Conservation (phyloP, 2,797 vertebrate genomes). For the Muscicapa striata region DNA sequence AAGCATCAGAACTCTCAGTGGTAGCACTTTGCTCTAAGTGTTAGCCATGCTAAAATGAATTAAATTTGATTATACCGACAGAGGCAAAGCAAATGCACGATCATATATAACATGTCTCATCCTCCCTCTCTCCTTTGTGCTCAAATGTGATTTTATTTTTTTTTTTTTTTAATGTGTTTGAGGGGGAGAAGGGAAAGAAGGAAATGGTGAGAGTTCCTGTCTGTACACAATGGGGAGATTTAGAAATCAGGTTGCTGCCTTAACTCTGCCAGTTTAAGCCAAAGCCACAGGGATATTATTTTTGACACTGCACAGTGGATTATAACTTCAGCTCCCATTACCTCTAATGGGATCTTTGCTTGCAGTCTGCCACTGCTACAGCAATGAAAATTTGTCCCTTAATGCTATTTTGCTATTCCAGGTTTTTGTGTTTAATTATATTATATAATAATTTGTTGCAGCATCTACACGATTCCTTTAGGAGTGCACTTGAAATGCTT, state of each 20-base stretch:
- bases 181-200: neutral
- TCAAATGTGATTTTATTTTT: neutral
- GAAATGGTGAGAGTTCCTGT: neutral
- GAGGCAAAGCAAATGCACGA: neutral
- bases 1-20: neutral
- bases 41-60: neutral
- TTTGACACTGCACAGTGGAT: neutral
- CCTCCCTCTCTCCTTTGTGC: neutral
- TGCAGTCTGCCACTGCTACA: conserved; percentile 28
- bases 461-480: neutral
- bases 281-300: conserved; percentile 45
- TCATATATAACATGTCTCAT: neutral
- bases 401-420: conserved; percentile 42
- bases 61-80: neutral
- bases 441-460: conserved; percentile 46
- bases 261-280: conserved; percentile 22
- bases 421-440: conserved; percentile 59
- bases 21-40: neutral
- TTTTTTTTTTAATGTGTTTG: neutral
- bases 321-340: conserved; percentile 53
- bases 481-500: conserved; percentile 7
- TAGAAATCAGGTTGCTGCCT: conserved; percentile 3
- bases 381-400: conserved; percentile 36
- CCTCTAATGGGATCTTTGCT: conserved; percentile 47
- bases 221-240: neutral